Base-by-base conservation (phyloP, 2,888 invertebrate genomes). In the Polymixis lichenea region DNA sequence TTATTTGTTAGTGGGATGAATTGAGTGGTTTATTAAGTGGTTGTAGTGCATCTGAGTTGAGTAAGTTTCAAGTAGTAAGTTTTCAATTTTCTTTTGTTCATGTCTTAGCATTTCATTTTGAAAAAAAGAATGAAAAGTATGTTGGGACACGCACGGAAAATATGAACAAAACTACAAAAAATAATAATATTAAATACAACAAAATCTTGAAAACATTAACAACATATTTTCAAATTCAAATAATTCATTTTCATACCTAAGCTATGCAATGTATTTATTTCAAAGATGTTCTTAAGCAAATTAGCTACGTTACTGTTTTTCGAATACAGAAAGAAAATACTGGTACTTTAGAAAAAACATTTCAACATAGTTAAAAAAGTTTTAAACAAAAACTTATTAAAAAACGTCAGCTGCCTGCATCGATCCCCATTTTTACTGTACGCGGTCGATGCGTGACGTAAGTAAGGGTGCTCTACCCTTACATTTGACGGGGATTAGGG, bases 351-450 rank as follows among this genome's bases (percentile, higher is more conserved):
- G 56, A 25, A 56, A 56, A 55, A 55, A 56, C 43, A 25, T 3
- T 0, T 51, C 28, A 58, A 25, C 8, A 49, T 32, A 46, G 8
- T 25, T 49, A 0, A 22, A 56, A 56, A 58, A n/a, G 7, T 53
- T 28, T 49, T 15, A 28, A 77, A 49, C 15, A 43, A 56, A 81
- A 65, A 64, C 55, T n/a, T 38, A 49, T 78, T 53, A 69, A 49
- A 82, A 76, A 61, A 60, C 32, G 64, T 78, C 83, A 83, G 82
- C 85, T 82, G 83, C 83, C 38, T 65, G 38, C 56, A 83, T 83
- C 82, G 83, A 83, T 85, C 77, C 62, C 51, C 13, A 46, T 25
- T 28, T 62, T 22, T 61, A 68, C 65, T 65, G 19, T 15, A 46
- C 56, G 11, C 62, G 64, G 56, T 83, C 68, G 78, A 78, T 83